Percentiles rank a stretch among this genome's conserved stretches.
These are phyloP conservation scores for Nautilus pompilius DNA, from an alignment of 1,140 invertebrate genomes.

Conservation along the genomic window DNA sequence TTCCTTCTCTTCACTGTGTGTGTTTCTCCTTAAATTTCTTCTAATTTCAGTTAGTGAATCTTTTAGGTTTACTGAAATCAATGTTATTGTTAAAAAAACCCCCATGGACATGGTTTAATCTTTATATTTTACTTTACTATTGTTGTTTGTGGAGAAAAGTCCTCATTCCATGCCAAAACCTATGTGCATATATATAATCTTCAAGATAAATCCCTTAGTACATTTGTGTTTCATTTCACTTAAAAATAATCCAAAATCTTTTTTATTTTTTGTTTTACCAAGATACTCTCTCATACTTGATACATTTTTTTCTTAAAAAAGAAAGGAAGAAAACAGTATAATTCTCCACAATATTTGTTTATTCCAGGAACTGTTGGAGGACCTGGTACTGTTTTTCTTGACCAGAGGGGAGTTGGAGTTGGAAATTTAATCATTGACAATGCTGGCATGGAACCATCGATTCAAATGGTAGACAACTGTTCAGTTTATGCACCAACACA, in stretches of 20 bases:
- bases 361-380: conserved; percentile 3
- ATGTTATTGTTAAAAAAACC: no score
- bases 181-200: no score
- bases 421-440: conserved; percentile 1
- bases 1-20: no score
- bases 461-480: neutral
- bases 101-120: no score
- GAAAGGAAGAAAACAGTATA: neutral
- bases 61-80: no score
- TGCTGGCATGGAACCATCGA: neutral
- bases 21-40: no score
- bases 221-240: no score
- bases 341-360: neutral
- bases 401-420: neutral
- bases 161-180: no score
- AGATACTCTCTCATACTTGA: neutral
- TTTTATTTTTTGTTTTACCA: neutral
- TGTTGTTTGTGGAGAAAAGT: no score
- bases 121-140: no score
- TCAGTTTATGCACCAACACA: neutral
- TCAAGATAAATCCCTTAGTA: no score
- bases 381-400: conserved; percentile 4
- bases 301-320: neutral
- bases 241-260: neutral
- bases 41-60: no score